Conservation (phyloP, 2,888 invertebrate genomes). For the Julus scandinavius region DNA sequence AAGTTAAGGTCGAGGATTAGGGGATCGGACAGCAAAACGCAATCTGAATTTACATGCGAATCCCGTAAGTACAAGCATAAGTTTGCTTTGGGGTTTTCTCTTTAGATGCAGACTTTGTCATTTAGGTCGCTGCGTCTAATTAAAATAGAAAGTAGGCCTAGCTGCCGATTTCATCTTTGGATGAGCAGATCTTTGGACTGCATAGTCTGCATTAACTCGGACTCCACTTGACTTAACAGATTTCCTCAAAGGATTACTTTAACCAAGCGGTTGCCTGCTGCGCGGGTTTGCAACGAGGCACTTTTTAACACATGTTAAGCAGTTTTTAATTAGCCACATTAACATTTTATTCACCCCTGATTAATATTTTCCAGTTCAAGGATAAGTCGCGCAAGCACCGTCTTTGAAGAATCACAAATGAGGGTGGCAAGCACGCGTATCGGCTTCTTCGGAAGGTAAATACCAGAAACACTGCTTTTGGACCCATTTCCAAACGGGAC, state of each 20-base stretch:
- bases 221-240: conserved; percentile 27
- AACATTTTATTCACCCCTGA: conserved; percentile 1
- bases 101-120: not conserved
- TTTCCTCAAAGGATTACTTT: not conserved
- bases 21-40: not conserved
- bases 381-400: not conserved
- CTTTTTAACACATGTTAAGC: not conserved
- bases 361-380: conserved; percentile 8
- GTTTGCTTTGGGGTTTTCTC: not conserved
- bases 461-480: not conserved
- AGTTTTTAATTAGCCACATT: conserved; percentile 8
- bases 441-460: not conserved
- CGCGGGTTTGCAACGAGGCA: not conserved
- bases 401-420: not conserved
- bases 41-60: not conserved
- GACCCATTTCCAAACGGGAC: not conserved
- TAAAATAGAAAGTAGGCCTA: conserved; percentile 29
- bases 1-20: conserved; percentile 15
- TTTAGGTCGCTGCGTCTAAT: conserved; percentile 3
- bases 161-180: not conserved
- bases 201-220: not conserved
- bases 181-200: conserved; percentile 28
- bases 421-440: not conserved
- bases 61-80: not conserved
- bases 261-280: not conserved